phyloP scores from a whole-genome alignment of 2,113 vertebrate genomes.

The Tursiops truncatus region DNA sequence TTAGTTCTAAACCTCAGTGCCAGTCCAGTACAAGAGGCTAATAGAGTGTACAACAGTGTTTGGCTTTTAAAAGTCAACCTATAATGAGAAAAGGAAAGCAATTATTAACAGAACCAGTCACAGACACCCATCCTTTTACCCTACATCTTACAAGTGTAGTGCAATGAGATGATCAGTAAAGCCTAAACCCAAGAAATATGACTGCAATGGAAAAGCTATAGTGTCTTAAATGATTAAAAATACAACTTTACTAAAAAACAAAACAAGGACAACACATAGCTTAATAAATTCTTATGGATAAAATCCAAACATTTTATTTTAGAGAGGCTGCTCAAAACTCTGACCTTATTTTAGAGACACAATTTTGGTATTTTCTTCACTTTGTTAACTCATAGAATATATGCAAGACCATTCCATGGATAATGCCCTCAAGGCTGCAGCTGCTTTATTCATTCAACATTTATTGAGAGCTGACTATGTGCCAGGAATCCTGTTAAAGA shows the following conservation, averaged over 20 bases:
- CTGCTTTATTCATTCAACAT: neutral
- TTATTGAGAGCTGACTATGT: neutral
- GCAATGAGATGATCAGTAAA: neutral
- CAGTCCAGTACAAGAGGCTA: constrained; percentile 37
- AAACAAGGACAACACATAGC: neutral
- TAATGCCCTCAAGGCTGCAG: neutral
- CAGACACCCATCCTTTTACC: neutral
- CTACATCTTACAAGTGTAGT: neutral
- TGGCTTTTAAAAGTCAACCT: constrained; percentile 54
- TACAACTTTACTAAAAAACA: neutral
- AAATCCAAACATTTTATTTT: neutral
- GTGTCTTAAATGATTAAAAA: neutral
- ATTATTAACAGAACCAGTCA: constrained; percentile 30
- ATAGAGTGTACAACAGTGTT: neutral
- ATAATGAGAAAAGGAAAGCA: constrained; percentile 56
- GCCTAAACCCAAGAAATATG: neutral
- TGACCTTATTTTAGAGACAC: neutral
- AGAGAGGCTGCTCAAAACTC: neutral
- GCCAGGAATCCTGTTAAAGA: neutral
- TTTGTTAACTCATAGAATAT: neutral
- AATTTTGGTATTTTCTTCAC: neutral
- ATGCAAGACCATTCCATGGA: neutral
- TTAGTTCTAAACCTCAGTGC: constrained; percentile 22
- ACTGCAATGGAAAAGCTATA: neutral
- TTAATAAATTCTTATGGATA: neutral